Conservation (phyloP, 1,140 invertebrate species). For the Trinorchestia longiramus region DNA sequence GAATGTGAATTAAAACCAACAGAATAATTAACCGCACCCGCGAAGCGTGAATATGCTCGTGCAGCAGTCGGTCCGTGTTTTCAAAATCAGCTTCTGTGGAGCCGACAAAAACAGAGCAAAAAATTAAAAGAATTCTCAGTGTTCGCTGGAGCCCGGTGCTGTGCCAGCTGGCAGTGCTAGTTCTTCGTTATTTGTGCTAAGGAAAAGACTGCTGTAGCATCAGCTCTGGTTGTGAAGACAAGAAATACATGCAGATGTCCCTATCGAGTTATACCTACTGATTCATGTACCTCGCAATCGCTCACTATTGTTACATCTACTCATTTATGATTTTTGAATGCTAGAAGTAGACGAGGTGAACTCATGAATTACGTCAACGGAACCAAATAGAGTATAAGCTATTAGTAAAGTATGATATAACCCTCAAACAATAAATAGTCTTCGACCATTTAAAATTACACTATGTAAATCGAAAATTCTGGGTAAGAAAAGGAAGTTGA, state of each 20-base stretch:
- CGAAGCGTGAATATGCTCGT: not conserved
- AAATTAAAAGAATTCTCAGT: not conserved
- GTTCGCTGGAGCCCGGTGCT: not conserved
- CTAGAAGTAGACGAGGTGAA: not conserved
- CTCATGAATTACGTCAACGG: not conserved
- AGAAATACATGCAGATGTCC: not conserved
- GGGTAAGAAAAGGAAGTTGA: no score
- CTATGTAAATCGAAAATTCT: not conserved
- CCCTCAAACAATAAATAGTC: not conserved
- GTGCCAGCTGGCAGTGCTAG: not conserved
- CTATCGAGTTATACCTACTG: not conserved
- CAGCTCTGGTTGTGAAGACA: not conserved
- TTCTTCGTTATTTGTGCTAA: not conserved
- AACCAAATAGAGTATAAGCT: no score
- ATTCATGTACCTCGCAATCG: not conserved
- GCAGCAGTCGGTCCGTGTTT: no score
- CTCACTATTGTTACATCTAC: no score
- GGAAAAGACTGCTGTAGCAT: not conserved
- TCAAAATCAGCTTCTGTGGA: not conserved
- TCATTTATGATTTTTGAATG: no score
- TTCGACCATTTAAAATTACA: not conserved
- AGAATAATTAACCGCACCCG: not conserved
- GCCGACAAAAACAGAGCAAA: not conserved
- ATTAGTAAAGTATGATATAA: no score
- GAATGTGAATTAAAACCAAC: not conserved